Percentiles rank a stretch among this genome's conserved stretches.
Conservation (phyloP, 92 coral and sea anemone species). For the Heliopora coerulea region DNA sequence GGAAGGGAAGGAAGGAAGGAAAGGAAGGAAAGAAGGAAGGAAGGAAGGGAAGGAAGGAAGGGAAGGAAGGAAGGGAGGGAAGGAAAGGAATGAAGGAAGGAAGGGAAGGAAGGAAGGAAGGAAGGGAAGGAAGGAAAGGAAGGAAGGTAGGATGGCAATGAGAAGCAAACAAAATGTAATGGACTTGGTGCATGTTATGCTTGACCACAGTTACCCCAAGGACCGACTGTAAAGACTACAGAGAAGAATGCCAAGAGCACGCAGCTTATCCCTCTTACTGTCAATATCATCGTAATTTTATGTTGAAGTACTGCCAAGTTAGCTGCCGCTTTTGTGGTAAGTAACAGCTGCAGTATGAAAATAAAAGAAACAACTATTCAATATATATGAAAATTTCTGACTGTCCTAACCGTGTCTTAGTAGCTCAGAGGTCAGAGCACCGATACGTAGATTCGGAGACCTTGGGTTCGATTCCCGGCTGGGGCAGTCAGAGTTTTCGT, state of each 20-base stretch:
- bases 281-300: constrained; percentile 17
- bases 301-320: constrained; percentile 13
- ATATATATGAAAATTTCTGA: no score
- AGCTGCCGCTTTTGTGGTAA: constrained; percentile 33
- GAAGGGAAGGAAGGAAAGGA: neutral
- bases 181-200: neutral
- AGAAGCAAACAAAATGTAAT: neutral
- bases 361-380: no score
- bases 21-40: no score
- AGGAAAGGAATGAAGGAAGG: no score
- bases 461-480: no score
- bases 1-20: no score
- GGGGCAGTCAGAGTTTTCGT: no score
- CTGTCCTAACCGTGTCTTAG: no score
- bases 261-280: constrained; percentile 11
- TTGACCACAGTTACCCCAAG: neutral
- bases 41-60: no score
- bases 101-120: constrained; percentile 14
- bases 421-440: no score
- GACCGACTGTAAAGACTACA: constrained; percentile 16
- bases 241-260: constrained; percentile 4
- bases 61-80: no score
- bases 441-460: no score
- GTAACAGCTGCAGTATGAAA: neutral
- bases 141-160: neutral